phyloP scores from a whole-genome alignment of 1,140 invertebrate genomes.

The Muscidifurax raptorellus region DNA sequence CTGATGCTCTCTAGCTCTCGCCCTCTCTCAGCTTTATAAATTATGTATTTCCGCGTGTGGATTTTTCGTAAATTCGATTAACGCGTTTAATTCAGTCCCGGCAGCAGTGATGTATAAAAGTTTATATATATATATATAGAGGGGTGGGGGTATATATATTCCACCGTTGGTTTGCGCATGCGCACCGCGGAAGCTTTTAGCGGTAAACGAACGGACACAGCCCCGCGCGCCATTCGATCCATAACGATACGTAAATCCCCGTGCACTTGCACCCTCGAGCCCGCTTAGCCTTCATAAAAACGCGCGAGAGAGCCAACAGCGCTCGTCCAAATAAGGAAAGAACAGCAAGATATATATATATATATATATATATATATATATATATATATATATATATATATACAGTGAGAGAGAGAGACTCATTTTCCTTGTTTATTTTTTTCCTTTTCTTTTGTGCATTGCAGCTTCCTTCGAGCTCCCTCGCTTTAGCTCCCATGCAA shows the following conservation, averaged over 20 bases:
- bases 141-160: background rate
- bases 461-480: background rate
- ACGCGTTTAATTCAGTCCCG: constrained; percentile 7
- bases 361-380: too few species aligned
- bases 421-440: background rate
- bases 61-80: constrained; percentile 32
- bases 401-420: background rate
- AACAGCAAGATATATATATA: too few species aligned
- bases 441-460: background rate
- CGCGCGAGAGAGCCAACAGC: background rate
- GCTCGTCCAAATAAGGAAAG: too few species aligned
- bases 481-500: background rate
- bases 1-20: background rate
- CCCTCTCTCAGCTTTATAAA: constrained; percentile 8
- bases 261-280: background rate
- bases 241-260: constrained; percentile 4
- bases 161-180: background rate
- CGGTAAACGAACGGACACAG: constrained; percentile 3
- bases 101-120: background rate
- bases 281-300: background rate
- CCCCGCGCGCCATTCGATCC: background rate
- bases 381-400: too few species aligned
- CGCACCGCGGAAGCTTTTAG: constrained; percentile 12
- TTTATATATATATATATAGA: background rate
- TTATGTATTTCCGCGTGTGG: constrained; percentile 13